Conservation (phyloP, 2,888 invertebrate genomes). For the Melipona beecheii region DNA sequence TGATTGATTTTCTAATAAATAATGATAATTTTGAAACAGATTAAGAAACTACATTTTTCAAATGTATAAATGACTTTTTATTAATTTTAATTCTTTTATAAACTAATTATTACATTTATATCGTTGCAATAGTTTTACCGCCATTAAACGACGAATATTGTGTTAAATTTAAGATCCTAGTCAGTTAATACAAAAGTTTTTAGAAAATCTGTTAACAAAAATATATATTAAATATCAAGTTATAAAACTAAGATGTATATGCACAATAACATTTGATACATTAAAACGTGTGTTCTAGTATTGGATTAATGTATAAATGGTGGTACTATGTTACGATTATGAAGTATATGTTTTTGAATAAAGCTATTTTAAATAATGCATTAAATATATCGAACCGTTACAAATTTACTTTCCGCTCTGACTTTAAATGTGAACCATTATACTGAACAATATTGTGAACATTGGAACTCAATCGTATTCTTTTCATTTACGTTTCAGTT, state of each 20-base stretch:
- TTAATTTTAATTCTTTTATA: constrained; percentile 71
- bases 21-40: constrained; percentile 9
- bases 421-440: constrained; percentile 21
- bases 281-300: constrained; percentile 30
- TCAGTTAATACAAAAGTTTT: constrained; percentile 62
- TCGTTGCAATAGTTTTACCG: constrained; percentile 70
- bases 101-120: constrained; percentile 73
- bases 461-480: constrained; percentile 18
- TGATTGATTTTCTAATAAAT: not conserved
- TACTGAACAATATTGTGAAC: constrained; percentile 24
- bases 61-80: constrained; percentile 75
- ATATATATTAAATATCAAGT: constrained; percentile 63
- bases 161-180: constrained; percentile 55
- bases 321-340: constrained; percentile 40
- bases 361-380: constrained; percentile 33
- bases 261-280: constrained; percentile 47
- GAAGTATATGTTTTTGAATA: constrained; percentile 43
- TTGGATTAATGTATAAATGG: constrained; percentile 43
- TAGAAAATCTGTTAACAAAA: constrained; percentile 66
- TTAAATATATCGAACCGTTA: constrained; percentile 31
- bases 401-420: constrained; percentile 26
- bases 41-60: constrained; percentile 49
- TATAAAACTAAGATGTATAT: constrained; percentile 60
- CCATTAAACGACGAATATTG: constrained; percentile 69
- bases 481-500: constrained; percentile 16